Percentiles rank a stretch among this genome's conserved stretches.
Conservation (phyloP, 2,797 vertebrate species). For the Chaetodon trifasciatus region DNA sequence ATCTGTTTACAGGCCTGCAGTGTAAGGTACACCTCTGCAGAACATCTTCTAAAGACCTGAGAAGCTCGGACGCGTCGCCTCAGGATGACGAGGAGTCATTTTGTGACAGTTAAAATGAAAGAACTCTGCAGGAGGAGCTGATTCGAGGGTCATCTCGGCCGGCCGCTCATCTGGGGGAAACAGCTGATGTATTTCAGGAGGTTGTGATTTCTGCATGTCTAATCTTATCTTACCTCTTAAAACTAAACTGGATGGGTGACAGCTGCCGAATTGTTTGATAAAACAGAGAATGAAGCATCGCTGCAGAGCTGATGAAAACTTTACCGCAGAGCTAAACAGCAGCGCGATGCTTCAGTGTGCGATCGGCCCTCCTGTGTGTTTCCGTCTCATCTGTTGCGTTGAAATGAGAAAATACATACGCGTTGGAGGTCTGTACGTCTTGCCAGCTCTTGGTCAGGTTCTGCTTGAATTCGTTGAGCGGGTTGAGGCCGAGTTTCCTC, state of each 20-base stretch:
- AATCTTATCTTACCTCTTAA: no score
- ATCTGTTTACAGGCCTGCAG: background rate
- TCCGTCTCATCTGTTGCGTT: background rate
- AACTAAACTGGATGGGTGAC: no score
- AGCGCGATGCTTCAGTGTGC: background rate
- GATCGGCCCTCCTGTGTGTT: background rate
- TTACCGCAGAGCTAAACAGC: background rate
- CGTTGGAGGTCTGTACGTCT: slow-evolving; percentile 94
- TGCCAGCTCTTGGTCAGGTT: slow-evolving; percentile 95
- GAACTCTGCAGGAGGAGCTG: no score
- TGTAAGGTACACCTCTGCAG: slow-evolving; percentile 1
- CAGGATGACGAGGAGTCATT: slow-evolving; percentile 18
- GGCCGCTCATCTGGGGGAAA: background rate
- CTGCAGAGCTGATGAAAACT: no score
- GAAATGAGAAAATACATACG: slow-evolving; percentile 85
- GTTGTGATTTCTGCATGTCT: background rate
- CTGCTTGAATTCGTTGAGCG: slow-evolving; percentile 92
- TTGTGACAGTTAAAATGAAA: slow-evolving; percentile 20
- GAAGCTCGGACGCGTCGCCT: background rate
- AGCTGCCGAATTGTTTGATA: no score
- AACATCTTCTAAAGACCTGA: background rate
- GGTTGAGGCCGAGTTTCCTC: slow-evolving; percentile 93
- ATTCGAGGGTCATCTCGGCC: background rate
- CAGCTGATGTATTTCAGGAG: background rate
- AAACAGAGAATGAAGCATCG: no score